Conservation (phyloP, 1,140 invertebrate genomes). For the Drosophila biarmipes region DNA sequence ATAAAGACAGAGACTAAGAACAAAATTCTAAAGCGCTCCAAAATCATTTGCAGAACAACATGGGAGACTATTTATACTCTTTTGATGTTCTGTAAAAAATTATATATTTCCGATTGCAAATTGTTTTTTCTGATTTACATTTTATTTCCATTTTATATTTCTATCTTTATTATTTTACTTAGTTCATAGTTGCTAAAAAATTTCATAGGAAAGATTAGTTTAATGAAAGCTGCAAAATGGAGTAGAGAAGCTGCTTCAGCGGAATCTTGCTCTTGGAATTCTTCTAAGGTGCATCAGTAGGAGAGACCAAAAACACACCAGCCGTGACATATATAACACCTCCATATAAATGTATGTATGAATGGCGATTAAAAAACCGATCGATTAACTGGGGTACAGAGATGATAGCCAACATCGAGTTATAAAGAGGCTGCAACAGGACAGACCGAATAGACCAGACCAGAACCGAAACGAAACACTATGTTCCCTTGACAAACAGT, state of each 20-base stretch:
- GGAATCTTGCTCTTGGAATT: conserved; percentile 28
- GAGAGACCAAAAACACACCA: conserved; percentile 10
- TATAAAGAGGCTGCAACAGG: conserved; percentile 54
- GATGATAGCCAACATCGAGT: conserved; percentile 51
- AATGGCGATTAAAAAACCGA: neutral
- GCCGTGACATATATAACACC: conserved; percentile 20
- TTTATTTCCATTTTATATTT: conserved; percentile 7
- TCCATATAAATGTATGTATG: conserved; percentile 15
- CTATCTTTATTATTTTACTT: conserved; percentile 3
- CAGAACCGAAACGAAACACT: conserved; percentile 28
- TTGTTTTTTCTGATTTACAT: conserved; percentile 7
- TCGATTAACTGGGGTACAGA: conserved; percentile 1
- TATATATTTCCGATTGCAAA: conserved; percentile 13
- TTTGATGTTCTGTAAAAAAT: conserved; percentile 8
- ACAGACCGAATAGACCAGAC: conserved; percentile 38
- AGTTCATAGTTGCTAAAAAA: conserved; percentile 63
- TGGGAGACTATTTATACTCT: conserved; percentile 22
- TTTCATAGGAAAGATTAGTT: conserved; percentile 28
- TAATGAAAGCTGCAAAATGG: conserved; percentile 17
- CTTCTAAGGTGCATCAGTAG: conserved; percentile 10
- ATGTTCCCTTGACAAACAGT: conserved; percentile 1
- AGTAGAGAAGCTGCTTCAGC: conserved; percentile 60
- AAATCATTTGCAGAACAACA: conserved; percentile 35
- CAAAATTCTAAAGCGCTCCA: conserved; percentile 55
- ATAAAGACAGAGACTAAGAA: conserved; percentile 54